phyloP scores from a whole-genome alignment of 2,888 invertebrate species.

The Eucera pruinosa region DNA sequence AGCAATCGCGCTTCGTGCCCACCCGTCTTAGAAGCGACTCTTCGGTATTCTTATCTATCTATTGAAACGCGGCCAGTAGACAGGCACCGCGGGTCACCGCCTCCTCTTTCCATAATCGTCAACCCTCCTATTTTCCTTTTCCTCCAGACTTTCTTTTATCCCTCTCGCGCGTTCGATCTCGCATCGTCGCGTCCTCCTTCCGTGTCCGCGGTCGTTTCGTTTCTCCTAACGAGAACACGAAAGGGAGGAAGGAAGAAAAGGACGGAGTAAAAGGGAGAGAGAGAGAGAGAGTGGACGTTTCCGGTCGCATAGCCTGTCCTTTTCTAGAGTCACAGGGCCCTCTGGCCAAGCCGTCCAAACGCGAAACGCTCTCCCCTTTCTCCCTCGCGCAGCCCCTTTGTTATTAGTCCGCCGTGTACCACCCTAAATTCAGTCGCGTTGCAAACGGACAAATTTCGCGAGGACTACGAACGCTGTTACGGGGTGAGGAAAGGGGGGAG shows the following conservation, averaged over 20 bases:
- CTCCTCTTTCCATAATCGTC: constrained; percentile 71
- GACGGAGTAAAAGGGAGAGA: constrained; percentile 1
- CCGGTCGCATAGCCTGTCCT: constrained; percentile 41
- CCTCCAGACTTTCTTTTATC: constrained; percentile 49
- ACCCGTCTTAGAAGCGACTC: too few relatives aligned
- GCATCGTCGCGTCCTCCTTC: constrained; percentile 42
- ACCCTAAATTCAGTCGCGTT: constrained; percentile 80
- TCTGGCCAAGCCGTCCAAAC: constrained; percentile 38
- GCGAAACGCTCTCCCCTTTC: constrained; percentile 40
- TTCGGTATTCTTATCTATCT: too few relatives aligned
- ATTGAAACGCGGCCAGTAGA: constrained; percentile 83
- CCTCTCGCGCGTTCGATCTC: constrained; percentile 50
- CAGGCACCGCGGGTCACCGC: constrained; percentile 84
- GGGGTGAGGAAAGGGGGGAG: not conserved
- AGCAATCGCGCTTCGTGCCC: too few relatives aligned
- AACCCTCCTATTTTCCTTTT: constrained; percentile 34
- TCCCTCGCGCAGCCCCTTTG: constrained; percentile 72
- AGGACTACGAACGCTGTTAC: not conserved
- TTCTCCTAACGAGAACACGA: not conserved
- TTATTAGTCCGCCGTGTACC: constrained; percentile 79
- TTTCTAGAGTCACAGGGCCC: constrained; percentile 47
- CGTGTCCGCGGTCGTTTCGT: constrained; percentile 21
- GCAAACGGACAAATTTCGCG: constrained; percentile 76
- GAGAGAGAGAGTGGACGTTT: constrained; percentile 37
- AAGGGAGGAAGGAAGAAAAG: constrained; percentile 3